Evolutionary conservation across 2,888 invertebrate species (phyloP), one percentile per base, ranked within the genome.

Genomic region (Drosophila meridiana): DNA sequence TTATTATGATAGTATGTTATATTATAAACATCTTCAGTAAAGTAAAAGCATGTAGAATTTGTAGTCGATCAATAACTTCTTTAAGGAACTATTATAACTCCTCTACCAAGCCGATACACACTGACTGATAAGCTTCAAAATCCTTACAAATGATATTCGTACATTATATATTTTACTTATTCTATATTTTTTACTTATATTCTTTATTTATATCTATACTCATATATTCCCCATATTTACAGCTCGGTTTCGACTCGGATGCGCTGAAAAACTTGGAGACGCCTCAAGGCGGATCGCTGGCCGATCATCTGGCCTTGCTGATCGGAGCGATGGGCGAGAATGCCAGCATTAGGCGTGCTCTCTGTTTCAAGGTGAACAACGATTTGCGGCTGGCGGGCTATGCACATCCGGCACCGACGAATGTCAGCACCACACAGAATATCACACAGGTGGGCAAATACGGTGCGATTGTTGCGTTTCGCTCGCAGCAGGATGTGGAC

Each of bases 241-340:
- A 92, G 89, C 90, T 93, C 20, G 92, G 93, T 59, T 93, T 97
- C 58, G 95, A 96, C 89, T 92, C 95, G 26, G 96, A 96, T 59
- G 95, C 95, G 64, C 91, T 97, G 40, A 95, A 95, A 81, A 94
- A 94, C 76, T 92, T 97, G n/a, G 93, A 94, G 48, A 93, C 94
- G 0, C 90, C 94, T 7, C 95, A 95, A 87, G 96, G 96, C 0
- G 96, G 96, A 91, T 94, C 95, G 3, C 92, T 99, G 14, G 95
- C 95, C 0, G 98, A 99, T 93, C 94, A 96, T 82, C 93, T 98
- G 62, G 98, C 98, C 0, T 92, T 98, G 68, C 95, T 96, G 63
- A 98, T 99, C 85, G 98, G 98, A 4, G 95, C 95, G 62, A 95
- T 99, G 6, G 98, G 99, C 1, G 99, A 99, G 93, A 99, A 99